Base-by-base conservation (phyloP, 92 coral and sea anemone species). In the Porites lobata region DNA sequence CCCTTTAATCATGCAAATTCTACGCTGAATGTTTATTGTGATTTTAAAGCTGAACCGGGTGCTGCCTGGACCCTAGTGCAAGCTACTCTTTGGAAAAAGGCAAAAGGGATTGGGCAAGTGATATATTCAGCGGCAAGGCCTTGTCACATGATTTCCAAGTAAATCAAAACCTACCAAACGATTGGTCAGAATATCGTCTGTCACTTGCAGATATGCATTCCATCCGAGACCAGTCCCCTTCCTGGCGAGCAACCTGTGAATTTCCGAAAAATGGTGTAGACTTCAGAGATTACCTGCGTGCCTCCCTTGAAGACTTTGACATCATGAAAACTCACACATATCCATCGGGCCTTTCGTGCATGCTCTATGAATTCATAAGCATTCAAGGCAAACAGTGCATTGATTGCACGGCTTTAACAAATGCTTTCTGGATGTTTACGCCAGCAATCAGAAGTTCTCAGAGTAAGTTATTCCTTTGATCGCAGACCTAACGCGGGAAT, bases 211-310 rank as follows among this genome's bases (percentile, higher is more conserved):
- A 57, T 50, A 83, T 83, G 80, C 21, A 76, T 69, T 58, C 32
- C 14, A 80, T 84, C 29, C 75, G 85, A 13, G 54, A 26, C n/a
- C 53, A 59, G 56, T 89, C 89, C 64, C 69, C 73, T 6, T 50
- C 77, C 84, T 89, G 92, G 92, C 84, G 92, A 77, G 84, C 82
- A 50, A 89, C 92, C 29, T 89, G 92, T 65, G 79, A 89, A 10
- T 83, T 76, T 67, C 62, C 61, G 51, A 73, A 82, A 68, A 67
- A 52, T 15, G 84, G 88, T 54, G 50, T 89, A 3, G 67, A 59
- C 78, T 83, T 76, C 61, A 79, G 85, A n/a, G 89, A 89, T 62
- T 89, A 89, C 73, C 18, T 83, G 21, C 68, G 68, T 50, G 82
- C 88, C 10, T 72, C 83, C 14, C 81, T 83, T 70, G 51, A 69